Base-by-base conservation (phyloP, 2,797 vertebrate genomes). In the Pteropus rufus region DNA sequence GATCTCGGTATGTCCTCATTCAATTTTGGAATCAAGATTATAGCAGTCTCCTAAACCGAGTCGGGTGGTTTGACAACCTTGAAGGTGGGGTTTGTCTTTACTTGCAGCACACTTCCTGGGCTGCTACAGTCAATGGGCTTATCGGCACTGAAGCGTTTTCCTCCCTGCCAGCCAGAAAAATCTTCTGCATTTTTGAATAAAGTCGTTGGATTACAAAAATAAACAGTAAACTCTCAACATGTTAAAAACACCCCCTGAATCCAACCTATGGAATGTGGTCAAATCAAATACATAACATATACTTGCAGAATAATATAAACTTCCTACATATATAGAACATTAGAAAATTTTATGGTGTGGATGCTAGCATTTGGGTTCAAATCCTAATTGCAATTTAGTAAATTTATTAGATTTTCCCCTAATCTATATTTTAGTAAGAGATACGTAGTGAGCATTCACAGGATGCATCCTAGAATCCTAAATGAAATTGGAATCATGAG, bases 161-260 rank as follows among this genome's bases (percentile, higher is more conserved):
- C 97, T 92, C 99, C 99, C 64, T 99, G 99, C 97, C 99, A 99
- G 97, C 99, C 99, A n/a, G 98, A 99, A 98, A 98, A 99, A 91
- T 99, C 99, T 98, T 99, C 99, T 89, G 97, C 98, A 18, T 99
- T 99, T 98, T 98, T 99, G 96, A 99, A 99, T 98, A 98, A 98
- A 98, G 99, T 98, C 89, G 93, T 99, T 54, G 99, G 99, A 60
- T 99, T 96, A 98, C 97, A 99, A 94, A 97, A 98, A 97, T 76
- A 97, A 49, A 93, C 62, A 82, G 75, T 95, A 95, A 88, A 80
- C 77, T 89, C 79, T 94, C 72, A 96, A 58, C 49, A 88, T 39
- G 94, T 96, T 70, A 92, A 97, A 97, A 95, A 92, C 62, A 94
- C 49, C 49, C 49, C 83, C 70, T 10, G 86, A 96, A 94, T 96